Percentiles rank a stretch among this genome's conserved stretches.
phyloP scores from a whole-genome alignment of 2,888 invertebrate genomes.

The Ochropleura plecta region DNA sequence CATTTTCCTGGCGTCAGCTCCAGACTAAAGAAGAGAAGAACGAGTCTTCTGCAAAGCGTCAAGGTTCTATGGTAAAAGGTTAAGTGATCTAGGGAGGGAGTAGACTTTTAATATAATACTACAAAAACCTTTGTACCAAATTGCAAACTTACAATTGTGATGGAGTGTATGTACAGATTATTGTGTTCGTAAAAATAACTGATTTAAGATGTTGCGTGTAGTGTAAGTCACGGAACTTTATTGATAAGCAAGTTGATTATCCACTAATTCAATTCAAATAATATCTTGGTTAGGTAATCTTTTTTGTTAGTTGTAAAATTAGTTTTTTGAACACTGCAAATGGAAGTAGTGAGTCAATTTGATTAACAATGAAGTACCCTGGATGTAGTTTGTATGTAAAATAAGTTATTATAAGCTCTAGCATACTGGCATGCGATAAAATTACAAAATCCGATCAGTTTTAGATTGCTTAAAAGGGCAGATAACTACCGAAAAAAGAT shows the following conservation, averaged over 20 bases:
- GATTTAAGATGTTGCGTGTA: conserved; percentile 6
- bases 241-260: neutral
- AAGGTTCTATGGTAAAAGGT: neutral
- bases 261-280: neutral
- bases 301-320: neutral
- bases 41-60: neutral
- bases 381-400: neutral
- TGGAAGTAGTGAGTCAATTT: neutral
- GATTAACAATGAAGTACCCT: neutral
- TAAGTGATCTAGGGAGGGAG: conserved; percentile 24
- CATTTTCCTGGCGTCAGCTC: conserved; percentile 71
- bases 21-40: conserved; percentile 60
- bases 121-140: neutral
- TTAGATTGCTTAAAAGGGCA: neutral
- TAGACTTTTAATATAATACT: conserved; percentile 18
- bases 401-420: neutral
- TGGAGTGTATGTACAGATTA: conserved; percentile 13
- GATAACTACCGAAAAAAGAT: neutral
- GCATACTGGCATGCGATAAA: neutral
- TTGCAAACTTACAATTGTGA: conserved; percentile 18
- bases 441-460: neutral
- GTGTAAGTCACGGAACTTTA: neutral
- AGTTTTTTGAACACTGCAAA: no score
- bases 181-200: conserved; percentile 11
- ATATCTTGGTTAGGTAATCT: neutral